Evolutionary conservation across 2,888 invertebrate genomes (phyloP).

Genomic region (Tillus elongatus): DNA sequence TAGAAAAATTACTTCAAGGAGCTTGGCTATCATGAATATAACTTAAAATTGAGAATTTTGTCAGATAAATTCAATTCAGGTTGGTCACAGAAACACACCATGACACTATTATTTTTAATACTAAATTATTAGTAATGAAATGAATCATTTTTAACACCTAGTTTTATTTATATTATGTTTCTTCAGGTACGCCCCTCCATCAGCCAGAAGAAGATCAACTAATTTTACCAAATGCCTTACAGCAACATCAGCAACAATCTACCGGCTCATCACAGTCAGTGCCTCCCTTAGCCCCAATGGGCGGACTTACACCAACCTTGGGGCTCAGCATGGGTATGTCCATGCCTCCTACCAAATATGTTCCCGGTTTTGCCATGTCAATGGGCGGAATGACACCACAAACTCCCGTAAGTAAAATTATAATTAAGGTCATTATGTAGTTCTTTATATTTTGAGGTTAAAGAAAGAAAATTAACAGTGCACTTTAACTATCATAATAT

Average conservation of each 20-base stretch:
- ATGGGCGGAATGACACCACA: conserved; percentile 77
- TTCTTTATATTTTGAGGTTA: too few species aligned
- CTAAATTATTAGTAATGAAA: conserved; percentile 2
- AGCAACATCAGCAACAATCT: conserved; percentile 51
- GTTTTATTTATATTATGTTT: background rate
- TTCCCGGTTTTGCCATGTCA: conserved; percentile 67
- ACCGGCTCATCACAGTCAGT: conserved; percentile 45
- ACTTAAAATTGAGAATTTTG: too few species aligned
- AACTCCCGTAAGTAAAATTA: conserved; percentile 66
- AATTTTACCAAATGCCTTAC: conserved; percentile 75
- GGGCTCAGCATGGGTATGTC: conserved; percentile 55
- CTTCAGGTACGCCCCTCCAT: conserved; percentile 66
- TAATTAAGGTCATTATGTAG: too few species aligned
- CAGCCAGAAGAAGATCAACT: conserved; percentile 87
- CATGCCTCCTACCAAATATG: conserved; percentile 66
- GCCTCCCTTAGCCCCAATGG: conserved; percentile 50
- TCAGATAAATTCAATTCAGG: conserved; percentile 6
- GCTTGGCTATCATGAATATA: too few species aligned
- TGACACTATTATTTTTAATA: background rate
- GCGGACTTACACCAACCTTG: conserved; percentile 48
- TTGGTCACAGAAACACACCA: background rate
- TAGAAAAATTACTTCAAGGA: too few species aligned
- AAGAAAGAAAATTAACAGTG: too few species aligned
- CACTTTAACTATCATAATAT: too few species aligned
- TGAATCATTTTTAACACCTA: conserved; percentile 7